phyloP scores from a whole-genome alignment of 2,797 vertebrate genomes.

The Merluccius polli region DNA sequence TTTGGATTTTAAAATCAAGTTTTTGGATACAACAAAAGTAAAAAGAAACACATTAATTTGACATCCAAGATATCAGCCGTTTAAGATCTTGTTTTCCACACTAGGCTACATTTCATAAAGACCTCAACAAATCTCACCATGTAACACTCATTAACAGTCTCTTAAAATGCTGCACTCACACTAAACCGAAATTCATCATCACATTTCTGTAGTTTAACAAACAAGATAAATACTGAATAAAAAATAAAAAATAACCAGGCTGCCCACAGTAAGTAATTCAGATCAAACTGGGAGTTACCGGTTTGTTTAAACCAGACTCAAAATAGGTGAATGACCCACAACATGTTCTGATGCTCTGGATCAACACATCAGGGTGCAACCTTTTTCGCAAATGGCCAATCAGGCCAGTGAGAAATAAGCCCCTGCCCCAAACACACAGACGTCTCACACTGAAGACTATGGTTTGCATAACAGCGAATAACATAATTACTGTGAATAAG shows the following conservation, averaged over 20 bases:
- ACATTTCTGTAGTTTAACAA: background rate
- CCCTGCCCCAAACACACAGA: conserved; percentile 10
- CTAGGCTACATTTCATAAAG: background rate
- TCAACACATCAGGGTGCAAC: background rate
- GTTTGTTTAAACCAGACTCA: background rate
- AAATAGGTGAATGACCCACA: too few relatives aligned
- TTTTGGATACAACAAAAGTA: background rate
- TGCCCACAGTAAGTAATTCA: background rate
- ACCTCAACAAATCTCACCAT: background rate
- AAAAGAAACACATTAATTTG: background rate
- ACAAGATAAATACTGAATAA: background rate
- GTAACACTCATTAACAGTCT: background rate
- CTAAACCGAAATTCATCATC: background rate
- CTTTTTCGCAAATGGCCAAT: conserved; percentile 1
- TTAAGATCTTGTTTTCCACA: background rate
- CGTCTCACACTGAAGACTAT: conserved; percentile 23
- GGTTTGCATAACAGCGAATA: conserved; percentile 59
- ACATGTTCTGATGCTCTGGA: background rate
- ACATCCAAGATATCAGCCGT: background rate
- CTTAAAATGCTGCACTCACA: background rate
- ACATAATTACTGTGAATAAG: conserved; percentile 20
- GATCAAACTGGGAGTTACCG: background rate
- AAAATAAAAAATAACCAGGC: background rate
- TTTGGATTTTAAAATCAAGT: background rate
- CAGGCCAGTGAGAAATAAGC: conserved; percentile 11